Conservation (phyloP, 2,888 invertebrate genomes). For the Campoplex capitator region DNA sequence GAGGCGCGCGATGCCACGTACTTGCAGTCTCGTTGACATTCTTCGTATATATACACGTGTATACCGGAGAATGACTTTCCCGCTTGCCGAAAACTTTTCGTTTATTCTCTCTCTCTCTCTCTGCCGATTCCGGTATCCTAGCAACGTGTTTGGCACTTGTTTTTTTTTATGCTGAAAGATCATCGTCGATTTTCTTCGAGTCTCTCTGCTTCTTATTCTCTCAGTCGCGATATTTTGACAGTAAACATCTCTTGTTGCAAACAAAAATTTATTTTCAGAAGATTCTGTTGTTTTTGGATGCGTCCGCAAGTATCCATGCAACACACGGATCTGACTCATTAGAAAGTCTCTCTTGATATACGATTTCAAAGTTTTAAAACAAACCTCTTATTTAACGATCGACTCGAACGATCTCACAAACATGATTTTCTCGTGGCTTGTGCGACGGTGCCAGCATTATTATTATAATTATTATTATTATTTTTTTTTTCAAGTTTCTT, state of each 20-base stretch:
- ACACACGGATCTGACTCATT: neutral
- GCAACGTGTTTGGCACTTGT: too few relatives aligned
- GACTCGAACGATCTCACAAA: conserved; percentile 42
- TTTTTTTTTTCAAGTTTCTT: conserved; percentile 35
- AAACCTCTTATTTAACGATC: conserved; percentile 39
- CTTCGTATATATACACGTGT: conserved; percentile 28
- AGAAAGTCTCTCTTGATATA: neutral
- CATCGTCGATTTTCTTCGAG: too few relatives aligned
- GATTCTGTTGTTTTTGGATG: too few relatives aligned
- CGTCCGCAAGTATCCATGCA: too few relatives aligned
- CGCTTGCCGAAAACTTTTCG: neutral
- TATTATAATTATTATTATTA: too few relatives aligned
- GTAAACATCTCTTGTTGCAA: too few relatives aligned
- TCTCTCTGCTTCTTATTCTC: too few relatives aligned
- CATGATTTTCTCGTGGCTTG: conserved; percentile 4
- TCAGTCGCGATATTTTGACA: too few relatives aligned
- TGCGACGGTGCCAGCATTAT: conserved; percentile 14
- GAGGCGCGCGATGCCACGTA: conserved; percentile 27
- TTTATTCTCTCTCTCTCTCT: neutral
- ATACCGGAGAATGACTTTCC: too few relatives aligned
- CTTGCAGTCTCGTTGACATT: conserved; percentile 63
- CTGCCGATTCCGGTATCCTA: too few relatives aligned
- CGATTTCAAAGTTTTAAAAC: conserved; percentile 38
- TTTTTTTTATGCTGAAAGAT: too few relatives aligned
- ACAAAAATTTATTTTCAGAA: too few relatives aligned